A percentile compares a stretch with the other conserved stretches of the same genome.
Conservation (phyloP, 2,888 invertebrate species). For the Conomelus anceps region DNA sequence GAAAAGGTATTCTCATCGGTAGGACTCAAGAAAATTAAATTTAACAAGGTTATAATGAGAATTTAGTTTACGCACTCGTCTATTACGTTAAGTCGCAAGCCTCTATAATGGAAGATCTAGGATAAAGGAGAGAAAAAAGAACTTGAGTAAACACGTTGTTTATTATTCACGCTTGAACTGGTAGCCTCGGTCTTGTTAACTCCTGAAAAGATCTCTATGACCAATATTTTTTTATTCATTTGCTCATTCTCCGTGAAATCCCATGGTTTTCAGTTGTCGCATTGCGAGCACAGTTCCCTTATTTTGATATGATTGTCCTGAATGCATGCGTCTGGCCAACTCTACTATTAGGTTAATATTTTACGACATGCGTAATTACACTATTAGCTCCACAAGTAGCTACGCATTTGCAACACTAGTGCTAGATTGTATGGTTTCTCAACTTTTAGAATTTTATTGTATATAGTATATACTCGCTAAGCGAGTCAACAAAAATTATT, state of each 20-base stretch:
- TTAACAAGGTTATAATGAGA: no score
- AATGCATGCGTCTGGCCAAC: neutral
- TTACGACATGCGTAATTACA: neutral
- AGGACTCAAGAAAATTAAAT: no score
- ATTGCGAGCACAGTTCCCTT: neutral
- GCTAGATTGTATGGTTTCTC: neutral
- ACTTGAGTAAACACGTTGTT: neutral
- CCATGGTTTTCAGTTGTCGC: neutral
- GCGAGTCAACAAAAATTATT: neutral
- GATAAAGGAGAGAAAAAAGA: neutral
- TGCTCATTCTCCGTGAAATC: neutral
- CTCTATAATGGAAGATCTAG: neutral
- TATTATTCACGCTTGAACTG: neutral
- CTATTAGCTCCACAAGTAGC: neutral
- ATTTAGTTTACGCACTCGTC: neutral
- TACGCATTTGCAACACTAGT: neutral
- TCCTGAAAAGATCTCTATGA: neutral
- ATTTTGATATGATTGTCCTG: no score
- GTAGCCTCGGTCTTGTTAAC: neutral
- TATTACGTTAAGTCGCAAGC: neutral
- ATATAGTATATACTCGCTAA: neutral
- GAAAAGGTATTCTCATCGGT: no score
- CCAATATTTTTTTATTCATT: neutral
- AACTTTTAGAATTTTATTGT: neutral
- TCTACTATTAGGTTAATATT: neutral